phyloP scores from a whole-genome alignment of 2,113 vertebrate genomes.

The Scortum barcoo region DNA sequence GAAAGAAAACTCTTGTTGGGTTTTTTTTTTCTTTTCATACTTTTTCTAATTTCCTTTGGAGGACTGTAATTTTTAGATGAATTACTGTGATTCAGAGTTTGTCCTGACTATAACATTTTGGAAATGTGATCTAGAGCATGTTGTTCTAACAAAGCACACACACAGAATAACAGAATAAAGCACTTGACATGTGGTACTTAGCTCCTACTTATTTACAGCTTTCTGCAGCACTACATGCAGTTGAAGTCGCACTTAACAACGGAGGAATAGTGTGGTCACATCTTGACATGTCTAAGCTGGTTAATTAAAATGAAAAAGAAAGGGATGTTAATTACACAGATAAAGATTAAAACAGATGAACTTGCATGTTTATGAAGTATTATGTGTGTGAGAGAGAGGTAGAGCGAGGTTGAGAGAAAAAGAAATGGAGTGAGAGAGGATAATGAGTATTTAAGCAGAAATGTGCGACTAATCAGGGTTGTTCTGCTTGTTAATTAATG shows the following conservation, averaged over 20 bases:
- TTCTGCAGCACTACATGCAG: background rate
- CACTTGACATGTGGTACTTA: background rate
- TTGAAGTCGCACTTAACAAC: background rate
- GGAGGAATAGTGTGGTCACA: no score
- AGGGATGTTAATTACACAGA: background rate
- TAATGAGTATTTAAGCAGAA: background rate
- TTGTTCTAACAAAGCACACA: background rate
- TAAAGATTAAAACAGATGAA: background rate
- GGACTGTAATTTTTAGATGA: background rate
- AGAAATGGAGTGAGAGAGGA: background rate
- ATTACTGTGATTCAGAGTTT: background rate
- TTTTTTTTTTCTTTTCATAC: background rate
- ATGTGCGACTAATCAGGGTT: background rate
- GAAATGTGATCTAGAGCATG: background rate
- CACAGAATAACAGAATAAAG: background rate
- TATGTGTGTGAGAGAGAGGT: background rate
- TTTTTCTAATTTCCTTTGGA: background rate
- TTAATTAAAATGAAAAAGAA: background rate
- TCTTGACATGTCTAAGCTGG: background rate
- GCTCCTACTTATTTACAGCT: background rate
- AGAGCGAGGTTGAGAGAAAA: background rate
- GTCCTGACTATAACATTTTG: background rate
- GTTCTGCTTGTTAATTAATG: background rate
- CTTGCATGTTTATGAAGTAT: background rate
- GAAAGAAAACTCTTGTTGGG: background rate